phyloP scores from a whole-genome alignment of 2,797 vertebrate species.

The Sciurus vulgaris region DNA sequence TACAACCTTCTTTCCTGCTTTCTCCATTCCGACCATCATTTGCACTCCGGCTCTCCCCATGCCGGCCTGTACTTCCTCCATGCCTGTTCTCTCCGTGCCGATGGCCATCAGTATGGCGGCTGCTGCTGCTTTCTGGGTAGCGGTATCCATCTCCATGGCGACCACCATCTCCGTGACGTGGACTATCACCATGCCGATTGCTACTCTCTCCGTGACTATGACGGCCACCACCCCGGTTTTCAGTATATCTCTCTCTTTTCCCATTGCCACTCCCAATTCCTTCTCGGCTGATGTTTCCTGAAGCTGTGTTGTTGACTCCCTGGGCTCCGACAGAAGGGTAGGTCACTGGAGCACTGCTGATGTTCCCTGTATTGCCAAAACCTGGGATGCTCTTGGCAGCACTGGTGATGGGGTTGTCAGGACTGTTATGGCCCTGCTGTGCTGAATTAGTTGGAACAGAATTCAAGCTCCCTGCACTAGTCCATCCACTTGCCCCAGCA shows the following conservation, averaged over 20 bases:
- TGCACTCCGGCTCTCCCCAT: constrained; percentile 85
- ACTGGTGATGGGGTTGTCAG: constrained; percentile 77
- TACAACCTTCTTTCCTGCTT: constrained; percentile 83
- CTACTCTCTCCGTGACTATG: constrained; percentile 87
- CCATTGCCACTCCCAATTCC: constrained; percentile 78
- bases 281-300: constrained; percentile 84
- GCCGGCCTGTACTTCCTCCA: constrained; percentile 83
- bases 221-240: constrained; percentile 72
- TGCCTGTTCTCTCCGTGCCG: constrained; percentile 87
- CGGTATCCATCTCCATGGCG: constrained; percentile 86
- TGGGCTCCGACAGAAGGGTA: constrained; percentile 81
- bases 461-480: constrained; percentile 97
- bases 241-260: constrained; percentile 68
- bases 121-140: constrained; percentile 86
- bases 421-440: constrained; percentile 79
- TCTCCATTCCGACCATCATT: constrained; percentile 87
- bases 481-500: constrained; percentile 95
- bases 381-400: constrained; percentile 88
- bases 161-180: constrained; percentile 81
- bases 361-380: constrained; percentile 93
- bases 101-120: constrained; percentile 86
- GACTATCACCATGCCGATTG: constrained; percentile 83
- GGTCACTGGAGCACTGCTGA: constrained; percentile 92
- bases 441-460: constrained; percentile 92
- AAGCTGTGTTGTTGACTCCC: constrained; percentile 79